A percentile compares a stretch with the other conserved stretches of the same genome.
Evolutionary conservation across 2,888 invertebrate genomes (phyloP).

Genomic region (Syrphus vitripennis): DNA sequence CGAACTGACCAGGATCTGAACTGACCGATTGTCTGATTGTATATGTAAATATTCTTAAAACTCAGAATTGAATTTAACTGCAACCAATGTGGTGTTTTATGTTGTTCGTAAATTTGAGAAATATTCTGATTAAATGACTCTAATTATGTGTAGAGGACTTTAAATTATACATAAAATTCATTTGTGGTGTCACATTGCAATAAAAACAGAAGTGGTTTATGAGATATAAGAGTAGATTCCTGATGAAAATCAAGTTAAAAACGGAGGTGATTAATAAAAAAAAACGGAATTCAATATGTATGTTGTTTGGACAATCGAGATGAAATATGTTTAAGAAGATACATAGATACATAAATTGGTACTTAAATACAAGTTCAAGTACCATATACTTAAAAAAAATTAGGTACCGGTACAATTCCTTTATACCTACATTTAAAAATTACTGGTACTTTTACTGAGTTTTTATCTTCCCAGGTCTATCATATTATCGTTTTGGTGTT

Average conservation of each 20-base stretch:
- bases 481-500: background rate
- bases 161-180: conserved; percentile 42
- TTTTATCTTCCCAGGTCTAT: no score
- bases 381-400: no score
- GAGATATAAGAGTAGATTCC: background rate
- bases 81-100: background rate
- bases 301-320: background rate
- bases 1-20: background rate
- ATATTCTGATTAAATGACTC: conserved; percentile 7
- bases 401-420: no score
- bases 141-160: conserved; percentile 13
- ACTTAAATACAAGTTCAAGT: no score
- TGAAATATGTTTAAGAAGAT: background rate
- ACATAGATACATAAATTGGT: no score
- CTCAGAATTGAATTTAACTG: background rate
- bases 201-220: conserved; percentile 23
- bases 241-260: conserved; percentile 6
- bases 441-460: no score
- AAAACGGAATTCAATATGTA: background rate
- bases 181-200: conserved; percentile 31
- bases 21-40: background rate
- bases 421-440: no score
- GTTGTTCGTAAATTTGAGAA: background rate
- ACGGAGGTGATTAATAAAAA: conserved; percentile 14
- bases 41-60: background rate